These are phyloP conservation scores for Brachycybe producta DNA, from an alignment of 2,888 invertebrate species.

Conservation along the genomic window DNA sequence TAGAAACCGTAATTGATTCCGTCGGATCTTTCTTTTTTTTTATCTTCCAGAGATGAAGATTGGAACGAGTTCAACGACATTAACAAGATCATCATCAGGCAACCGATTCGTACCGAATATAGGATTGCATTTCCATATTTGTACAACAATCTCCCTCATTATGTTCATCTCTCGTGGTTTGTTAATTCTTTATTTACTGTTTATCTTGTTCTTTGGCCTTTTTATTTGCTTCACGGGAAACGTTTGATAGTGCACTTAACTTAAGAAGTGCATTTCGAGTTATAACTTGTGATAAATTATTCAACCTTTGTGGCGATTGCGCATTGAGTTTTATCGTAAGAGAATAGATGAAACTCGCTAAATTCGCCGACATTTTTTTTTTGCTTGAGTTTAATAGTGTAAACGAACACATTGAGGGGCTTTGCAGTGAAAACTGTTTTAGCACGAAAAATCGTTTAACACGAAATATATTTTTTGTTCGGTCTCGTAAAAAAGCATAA, in stretches of 20 bases:
- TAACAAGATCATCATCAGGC: slow-evolving; percentile 98
- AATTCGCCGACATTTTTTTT: slow-evolving; percentile 12
- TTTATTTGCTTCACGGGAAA: no score
- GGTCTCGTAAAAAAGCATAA: no score
- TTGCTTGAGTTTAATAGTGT: no score
- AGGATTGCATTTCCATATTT: slow-evolving; percentile 98
- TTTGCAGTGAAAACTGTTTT: no score
- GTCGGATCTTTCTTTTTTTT: slow-evolving; percentile 93
- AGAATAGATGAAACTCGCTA: slow-evolving; percentile 8
- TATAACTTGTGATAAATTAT: no score
- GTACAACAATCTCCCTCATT: slow-evolving; percentile 97
- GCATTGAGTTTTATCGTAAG: background rate
- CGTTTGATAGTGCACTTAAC: no score
- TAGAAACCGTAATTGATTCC: slow-evolving; percentile 99
- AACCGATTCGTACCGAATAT: slow-evolving; percentile 97
- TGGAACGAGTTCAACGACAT: slow-evolving; percentile 99
- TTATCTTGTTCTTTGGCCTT: no score
- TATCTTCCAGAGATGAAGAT: slow-evolving; percentile 87
- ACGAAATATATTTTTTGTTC: no score
- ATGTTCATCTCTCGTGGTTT: slow-evolving; percentile 96
- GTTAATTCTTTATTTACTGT: slow-evolving; percentile 28
- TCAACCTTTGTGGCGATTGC: no score
- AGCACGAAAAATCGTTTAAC: no score
- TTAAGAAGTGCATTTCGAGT: no score
- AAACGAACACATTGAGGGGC: no score